These are phyloP conservation scores for Xestia sexstrigata DNA, from an alignment of 2,888 invertebrate genomes.

Conservation along the genomic window DNA sequence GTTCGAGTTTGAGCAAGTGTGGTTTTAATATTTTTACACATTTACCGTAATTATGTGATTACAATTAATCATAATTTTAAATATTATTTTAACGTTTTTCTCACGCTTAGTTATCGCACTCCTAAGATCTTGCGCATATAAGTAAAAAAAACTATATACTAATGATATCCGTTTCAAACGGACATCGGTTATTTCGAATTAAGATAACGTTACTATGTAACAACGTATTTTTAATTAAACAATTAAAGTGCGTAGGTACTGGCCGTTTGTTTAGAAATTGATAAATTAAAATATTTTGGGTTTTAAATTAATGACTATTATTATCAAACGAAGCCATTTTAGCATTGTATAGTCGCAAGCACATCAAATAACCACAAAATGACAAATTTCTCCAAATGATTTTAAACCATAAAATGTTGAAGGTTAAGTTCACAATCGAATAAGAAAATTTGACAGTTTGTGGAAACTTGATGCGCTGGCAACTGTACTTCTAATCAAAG, in stretches of 20 bases:
- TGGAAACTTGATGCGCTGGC: too few species aligned
- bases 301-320: background rate
- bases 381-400: too few species aligned
- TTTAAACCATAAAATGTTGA: too few species aligned
- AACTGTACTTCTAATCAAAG: background rate
- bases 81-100: conserved; percentile 7
- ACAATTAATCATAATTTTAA: conserved; percentile 4
- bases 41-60: background rate
- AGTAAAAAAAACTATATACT: conserved; percentile 12
- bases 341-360: background rate
- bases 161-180: conserved; percentile 44
- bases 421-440: too few species aligned
- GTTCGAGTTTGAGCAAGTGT: too few species aligned
- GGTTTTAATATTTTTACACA: too few species aligned
- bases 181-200: conserved; percentile 14
- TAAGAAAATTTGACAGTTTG: too few species aligned
- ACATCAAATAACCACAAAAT: too few species aligned
- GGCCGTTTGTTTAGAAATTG: conserved; percentile 24
- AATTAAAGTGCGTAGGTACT: background rate
- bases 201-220: conserved; percentile 29
- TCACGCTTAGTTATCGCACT: conserved; percentile 7
- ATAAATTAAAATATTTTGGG: background rate
- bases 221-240: background rate
- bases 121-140: conserved; percentile 15
- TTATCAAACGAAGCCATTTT: background rate